Percentiles rank a stretch among this genome's conserved stretches.
These are phyloP conservation scores for Suillia variegata DNA, from an alignment of 2,888 invertebrate genomes.

Conservation along the genomic window DNA sequence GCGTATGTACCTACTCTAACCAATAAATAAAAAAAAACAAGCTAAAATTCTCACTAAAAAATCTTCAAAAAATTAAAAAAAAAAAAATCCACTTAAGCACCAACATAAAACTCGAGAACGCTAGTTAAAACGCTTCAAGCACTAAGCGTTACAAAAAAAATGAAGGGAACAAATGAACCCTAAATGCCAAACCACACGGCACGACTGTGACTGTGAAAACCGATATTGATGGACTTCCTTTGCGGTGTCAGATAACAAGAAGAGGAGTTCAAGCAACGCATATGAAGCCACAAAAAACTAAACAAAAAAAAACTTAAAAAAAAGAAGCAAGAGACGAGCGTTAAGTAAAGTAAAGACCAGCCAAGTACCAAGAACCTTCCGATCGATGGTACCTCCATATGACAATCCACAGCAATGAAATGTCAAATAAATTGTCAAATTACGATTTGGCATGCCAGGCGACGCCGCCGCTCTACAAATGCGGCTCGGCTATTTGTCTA, in stretches of 20 bases:
- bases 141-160: conserved; percentile 2
- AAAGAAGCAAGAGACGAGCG: background rate
- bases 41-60: conserved; percentile 7
- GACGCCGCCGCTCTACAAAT: no score
- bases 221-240: conserved; percentile 29
- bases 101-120: background rate
- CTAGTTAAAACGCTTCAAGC: conserved; percentile 10
- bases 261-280: background rate
- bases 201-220: conserved; percentile 27
- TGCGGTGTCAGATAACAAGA: background rate
- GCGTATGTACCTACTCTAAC: background rate
- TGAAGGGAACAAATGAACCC: background rate
- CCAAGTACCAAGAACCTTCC: background rate
- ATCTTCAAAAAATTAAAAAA: conserved; percentile 19
- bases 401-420: background rate
- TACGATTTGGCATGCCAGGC: no score
- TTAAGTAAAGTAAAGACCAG: background rate
- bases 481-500: no score
- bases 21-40: background rate
- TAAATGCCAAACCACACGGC: conserved; percentile 21
- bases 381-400: background rate
- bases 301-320: background rate
- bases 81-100: conserved; percentile 13
- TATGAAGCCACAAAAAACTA: background rate
- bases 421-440: conserved; percentile 35